Conservation (phyloP, 2,113 vertebrate species). For the Chiloscyllium plagiosum region DNA sequence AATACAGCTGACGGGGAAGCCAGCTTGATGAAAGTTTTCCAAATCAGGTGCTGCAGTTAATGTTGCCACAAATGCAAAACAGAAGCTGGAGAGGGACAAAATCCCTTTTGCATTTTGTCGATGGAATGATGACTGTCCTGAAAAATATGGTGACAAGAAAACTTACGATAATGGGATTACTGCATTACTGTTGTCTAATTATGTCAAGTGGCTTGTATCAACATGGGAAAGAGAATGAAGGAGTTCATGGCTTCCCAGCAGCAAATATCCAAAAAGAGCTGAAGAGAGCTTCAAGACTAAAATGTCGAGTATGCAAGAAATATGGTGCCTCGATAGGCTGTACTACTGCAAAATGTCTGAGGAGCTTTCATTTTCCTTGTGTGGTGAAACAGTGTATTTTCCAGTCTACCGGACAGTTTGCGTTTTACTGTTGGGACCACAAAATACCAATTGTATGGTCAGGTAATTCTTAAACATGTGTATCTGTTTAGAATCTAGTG, state of each 20-base stretch:
- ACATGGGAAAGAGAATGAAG: too few relatives aligned
- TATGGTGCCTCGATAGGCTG: constrained; percentile 87
- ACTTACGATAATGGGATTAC: too few relatives aligned
- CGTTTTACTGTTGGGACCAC: constrained; percentile 50
- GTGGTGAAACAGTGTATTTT: constrained; percentile 70
- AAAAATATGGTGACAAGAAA: too few relatives aligned
- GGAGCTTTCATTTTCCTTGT: constrained; percentile 83
- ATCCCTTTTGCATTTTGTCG: neutral
- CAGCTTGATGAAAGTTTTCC: neutral
- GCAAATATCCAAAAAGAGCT: too few relatives aligned
- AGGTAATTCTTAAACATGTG: too few relatives aligned
- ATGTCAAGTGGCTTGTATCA: too few relatives aligned
- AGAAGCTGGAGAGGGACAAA: neutral
- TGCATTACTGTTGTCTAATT: too few relatives aligned
- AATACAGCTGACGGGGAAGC: too few relatives aligned
- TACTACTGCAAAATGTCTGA: constrained; percentile 67
- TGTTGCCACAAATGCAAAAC: neutral
- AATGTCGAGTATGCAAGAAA: constrained; percentile 72
- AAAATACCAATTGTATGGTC: too few relatives aligned
- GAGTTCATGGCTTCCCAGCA: too few relatives aligned
- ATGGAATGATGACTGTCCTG: too few relatives aligned
- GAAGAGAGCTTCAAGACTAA: constrained; percentile 43
- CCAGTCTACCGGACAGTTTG: constrained; percentile 80
- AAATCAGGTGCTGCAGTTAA: neutral
- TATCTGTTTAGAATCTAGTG: too few relatives aligned